Evolutionary conservation across 2,888 invertebrate genomes (phyloP), one percentile per base, ranked within the genome.

Genomic region (Spatulosminthurus flaviceps): DNA sequence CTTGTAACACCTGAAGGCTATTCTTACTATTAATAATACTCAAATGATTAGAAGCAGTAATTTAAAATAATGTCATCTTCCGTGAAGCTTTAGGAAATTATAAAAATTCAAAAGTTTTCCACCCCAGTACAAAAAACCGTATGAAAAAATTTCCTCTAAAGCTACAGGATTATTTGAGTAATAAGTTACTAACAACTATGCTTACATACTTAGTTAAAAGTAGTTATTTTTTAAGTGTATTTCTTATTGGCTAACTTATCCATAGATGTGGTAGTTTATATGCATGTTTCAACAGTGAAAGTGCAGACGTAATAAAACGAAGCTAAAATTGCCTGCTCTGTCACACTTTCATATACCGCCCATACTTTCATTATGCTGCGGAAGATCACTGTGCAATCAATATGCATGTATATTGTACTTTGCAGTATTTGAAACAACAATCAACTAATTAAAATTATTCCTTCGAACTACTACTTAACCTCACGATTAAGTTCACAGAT

Each of bases 21-120:
- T 64, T 24, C 64, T 64, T 64, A 64, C 13, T 24, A 64, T 22
- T 64, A 64, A 26, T 64, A 64, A 64, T 64, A 64, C 64, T 64
- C 64, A 64, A 64, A 64, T 64, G 64, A 64, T 64, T 64, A 64
- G 64, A 64, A 64, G 64, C 64, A 64, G 64, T 64, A 64, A 21
- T 64, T 51, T 64, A 64, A 64, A 64, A 64, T 64, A 64, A 64
- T 64, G 64, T 64, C 64, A 64, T 60, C 16, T 60, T 13, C 60
- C 60, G 4, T 60, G 34, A 7, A 34, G 34, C 34, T n/a, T n/a
- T 34, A 34, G 34, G 34, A 34, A 34, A 34, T 60, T 21, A 21
- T 60, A 19, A 60, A 60, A 60, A 60, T 60, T 60, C 60, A 60
- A 60, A 60, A 2, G 60, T 60, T 60, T 21, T 13, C 21, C 60